These are phyloP conservation scores for Nothura maculosa DNA, from an alignment of 2,797 vertebrate species.

Conservation along the genomic window DNA sequence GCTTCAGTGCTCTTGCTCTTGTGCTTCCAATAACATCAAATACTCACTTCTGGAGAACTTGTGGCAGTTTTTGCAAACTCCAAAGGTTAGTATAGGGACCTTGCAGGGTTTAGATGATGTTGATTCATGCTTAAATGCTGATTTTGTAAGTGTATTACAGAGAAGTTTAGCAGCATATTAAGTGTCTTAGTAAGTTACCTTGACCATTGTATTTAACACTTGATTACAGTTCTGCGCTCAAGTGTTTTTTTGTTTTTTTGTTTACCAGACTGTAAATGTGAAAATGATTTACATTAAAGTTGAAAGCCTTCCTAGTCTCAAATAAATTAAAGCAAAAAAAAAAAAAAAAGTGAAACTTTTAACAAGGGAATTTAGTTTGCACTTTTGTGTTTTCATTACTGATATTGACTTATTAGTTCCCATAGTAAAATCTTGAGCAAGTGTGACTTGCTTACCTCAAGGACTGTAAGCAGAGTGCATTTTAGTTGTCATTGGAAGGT, in stretches of 20 bases:
- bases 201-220: no score
- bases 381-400: not conserved
- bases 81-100: not conserved
- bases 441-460: rapidly evolving
- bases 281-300: not conserved
- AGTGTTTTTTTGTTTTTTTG: no score
- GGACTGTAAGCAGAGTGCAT: not conserved
- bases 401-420: not conserved
- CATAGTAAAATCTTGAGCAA: not conserved
- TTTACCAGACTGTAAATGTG: not conserved
- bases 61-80: not conserved
- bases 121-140: not conserved
- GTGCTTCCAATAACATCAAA: rapidly evolving
- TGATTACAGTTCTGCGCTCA: not conserved
- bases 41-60: not conserved
- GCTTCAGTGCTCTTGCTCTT: rapidly evolving
- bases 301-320: not conserved
- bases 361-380: not conserved
- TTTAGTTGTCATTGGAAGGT: not conserved
- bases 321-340: not conserved
- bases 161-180: not conserved
- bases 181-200: no score
- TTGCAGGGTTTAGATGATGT: not conserved
- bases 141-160: not conserved
- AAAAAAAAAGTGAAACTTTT: constrained; percentile 1